Conservation (phyloP, 92 coral and sea anemone genomes). For the Porites lobata region DNA sequence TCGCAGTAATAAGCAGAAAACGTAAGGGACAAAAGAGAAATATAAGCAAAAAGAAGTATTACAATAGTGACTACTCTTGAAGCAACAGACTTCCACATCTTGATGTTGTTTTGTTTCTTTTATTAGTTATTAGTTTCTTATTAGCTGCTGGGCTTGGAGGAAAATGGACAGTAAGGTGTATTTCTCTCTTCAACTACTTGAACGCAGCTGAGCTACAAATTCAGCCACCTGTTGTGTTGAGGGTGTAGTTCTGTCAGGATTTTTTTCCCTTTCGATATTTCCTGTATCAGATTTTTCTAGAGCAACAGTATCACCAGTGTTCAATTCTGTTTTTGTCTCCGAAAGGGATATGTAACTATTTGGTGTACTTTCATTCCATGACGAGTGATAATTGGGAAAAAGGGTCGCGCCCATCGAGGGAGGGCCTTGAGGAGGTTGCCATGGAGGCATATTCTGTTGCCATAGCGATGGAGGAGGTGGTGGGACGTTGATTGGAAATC, state of each 20-base stretch:
- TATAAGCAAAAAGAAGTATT: no score
- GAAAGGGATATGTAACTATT: neutral
- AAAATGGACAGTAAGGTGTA: neutral
- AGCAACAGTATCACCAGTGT: neutral
- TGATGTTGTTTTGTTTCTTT: no score
- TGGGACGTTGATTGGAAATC: constrained; percentile 31
- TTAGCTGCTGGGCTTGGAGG: no score
- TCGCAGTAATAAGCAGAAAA: no score
- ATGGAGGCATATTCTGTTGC: constrained; percentile 28
- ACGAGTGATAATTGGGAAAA: neutral
- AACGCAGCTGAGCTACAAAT: constrained; percentile 35
- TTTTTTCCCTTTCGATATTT: neutral
- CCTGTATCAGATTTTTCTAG: neutral
- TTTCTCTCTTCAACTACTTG: neutral
- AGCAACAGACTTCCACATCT: no score
- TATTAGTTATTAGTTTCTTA: no score
- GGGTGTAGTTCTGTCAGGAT: constrained; percentile 20
- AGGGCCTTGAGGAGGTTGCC: constrained; percentile 53
- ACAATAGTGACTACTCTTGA: no score
- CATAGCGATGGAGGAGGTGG: constrained; percentile 41
- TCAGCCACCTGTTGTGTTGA: constrained; percentile 21
- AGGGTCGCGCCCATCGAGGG: neutral
- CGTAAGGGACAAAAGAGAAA: no score
- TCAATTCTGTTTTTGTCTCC: neutral
- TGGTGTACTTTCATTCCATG: neutral